Percentiles rank a stretch among this genome's conserved stretches.
These are phyloP conservation scores for Oopsacas minuta DNA, from an alignment of 37 sponge, comb jelly and placozoan genomes.

Conservation along the genomic window DNA sequence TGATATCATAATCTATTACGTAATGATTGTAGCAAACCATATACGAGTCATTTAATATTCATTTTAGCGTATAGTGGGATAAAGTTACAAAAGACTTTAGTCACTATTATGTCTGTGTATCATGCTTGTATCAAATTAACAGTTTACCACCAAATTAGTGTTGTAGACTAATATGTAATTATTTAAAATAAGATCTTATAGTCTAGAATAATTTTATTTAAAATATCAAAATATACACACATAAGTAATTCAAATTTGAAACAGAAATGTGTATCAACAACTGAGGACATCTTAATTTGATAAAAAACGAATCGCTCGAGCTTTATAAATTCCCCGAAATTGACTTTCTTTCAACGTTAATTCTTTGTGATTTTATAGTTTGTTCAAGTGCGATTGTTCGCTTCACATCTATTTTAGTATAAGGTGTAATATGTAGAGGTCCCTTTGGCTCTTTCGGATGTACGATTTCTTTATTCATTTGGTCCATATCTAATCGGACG, in stretches of 20 bases:
- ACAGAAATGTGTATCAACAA: not conserved
- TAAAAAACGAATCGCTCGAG: not conserved
- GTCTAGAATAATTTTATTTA: no score
- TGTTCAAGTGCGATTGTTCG: conserved; percentile 8
- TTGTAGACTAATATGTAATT: no score
- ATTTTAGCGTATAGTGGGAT: no score
- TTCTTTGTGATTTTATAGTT: conserved; percentile 1
- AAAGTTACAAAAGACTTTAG: no score
- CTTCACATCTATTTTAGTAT: not conserved
- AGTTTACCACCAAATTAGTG: no score
- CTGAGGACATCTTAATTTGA: not conserved
- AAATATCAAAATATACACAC: not conserved
- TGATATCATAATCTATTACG: no score
- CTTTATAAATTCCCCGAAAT: not conserved
- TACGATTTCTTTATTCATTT: not conserved
- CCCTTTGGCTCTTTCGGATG: not conserved
- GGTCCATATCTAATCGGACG: not conserved
- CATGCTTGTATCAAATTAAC: no score
- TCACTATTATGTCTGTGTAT: no score
- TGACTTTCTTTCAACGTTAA: not conserved
- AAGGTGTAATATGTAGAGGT: not conserved
- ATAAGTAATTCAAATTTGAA: not conserved
- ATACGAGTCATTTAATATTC: no score
- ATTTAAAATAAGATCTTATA: no score
- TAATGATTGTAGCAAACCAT: no score